Conservation (phyloP, 2,888 invertebrate species). For the Heterodera filipjevi region DNA sequence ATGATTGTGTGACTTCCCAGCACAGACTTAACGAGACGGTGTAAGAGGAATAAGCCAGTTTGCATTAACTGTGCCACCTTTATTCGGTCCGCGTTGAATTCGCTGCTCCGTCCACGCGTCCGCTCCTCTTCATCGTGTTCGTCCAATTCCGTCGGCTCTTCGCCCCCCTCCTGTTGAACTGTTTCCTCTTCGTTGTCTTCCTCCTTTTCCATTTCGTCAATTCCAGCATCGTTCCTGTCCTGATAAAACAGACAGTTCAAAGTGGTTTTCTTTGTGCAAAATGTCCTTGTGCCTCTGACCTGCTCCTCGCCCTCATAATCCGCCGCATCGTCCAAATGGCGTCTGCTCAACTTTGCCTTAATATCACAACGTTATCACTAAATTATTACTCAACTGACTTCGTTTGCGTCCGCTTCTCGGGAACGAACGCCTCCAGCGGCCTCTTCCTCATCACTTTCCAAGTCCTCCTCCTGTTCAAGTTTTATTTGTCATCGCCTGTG, state of each 20-base stretch:
- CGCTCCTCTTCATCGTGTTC: constrained; percentile 70
- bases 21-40: constrained; percentile 55
- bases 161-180: constrained; percentile 44
- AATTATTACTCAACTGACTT: constrained; percentile 41
- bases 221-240: constrained; percentile 33
- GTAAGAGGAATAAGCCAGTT: background rate
- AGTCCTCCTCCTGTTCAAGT: constrained; percentile 24
- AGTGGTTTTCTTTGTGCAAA: background rate
- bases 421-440: constrained; percentile 54
- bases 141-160: constrained; percentile 46
- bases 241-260: background rate
- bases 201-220: constrained; percentile 64
- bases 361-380: background rate
- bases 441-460: constrained; percentile 39
- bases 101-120: constrained; percentile 45
- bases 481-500: background rate
- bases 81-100: constrained; percentile 32
- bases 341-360: constrained; percentile 44
- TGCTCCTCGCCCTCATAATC: constrained; percentile 64
- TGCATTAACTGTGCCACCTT: constrained; percentile 1
- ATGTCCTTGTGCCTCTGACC: constrained; percentile 22
- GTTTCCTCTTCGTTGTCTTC: constrained; percentile 37
- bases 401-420: constrained; percentile 59
- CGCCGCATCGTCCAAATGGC: constrained; percentile 58
- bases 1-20: constrained; percentile 68